Conservation (phyloP, 2,113 vertebrate genomes). For the Noturus placidus region DNA sequence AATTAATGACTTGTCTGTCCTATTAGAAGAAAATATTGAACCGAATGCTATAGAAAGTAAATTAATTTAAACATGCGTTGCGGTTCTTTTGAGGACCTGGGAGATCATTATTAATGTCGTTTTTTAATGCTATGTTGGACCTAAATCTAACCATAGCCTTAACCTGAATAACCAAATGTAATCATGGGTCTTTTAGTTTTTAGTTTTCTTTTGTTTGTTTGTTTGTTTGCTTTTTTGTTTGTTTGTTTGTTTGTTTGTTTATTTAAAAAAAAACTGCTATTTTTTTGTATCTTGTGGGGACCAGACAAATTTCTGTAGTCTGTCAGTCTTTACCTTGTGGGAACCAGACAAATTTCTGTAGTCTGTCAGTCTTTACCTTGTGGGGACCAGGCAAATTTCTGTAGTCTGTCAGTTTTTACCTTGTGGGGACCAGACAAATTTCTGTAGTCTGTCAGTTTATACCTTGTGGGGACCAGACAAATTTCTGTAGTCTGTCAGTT, state of each 20-base stretch:
- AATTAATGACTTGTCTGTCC: background rate
- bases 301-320: no score
- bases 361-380: no score
- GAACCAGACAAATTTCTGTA: no score
- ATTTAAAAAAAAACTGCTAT: background rate
- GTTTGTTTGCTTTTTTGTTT: background rate
- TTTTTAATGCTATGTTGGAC: background rate
- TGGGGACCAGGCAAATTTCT: background rate
- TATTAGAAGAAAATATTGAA: background rate
- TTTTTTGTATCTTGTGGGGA: background rate
- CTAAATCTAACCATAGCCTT: background rate
- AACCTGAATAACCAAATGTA: background rate
- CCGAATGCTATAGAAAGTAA: background rate
- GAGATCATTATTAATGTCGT: background rate
- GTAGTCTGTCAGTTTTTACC: no score
- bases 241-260: background rate
- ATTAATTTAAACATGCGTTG: background rate
- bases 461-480: no score
- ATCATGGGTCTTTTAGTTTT: background rate
- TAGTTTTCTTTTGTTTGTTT: background rate
- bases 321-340: no score
- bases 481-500: no score
- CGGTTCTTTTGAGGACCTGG: background rate
- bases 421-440: background rate
- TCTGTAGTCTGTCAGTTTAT: no score